Percentiles rank a stretch among this genome's conserved stretches.
Conservation (phyloP, 1,140 invertebrate species). For the Phenacoccus solenopsis region DNA sequence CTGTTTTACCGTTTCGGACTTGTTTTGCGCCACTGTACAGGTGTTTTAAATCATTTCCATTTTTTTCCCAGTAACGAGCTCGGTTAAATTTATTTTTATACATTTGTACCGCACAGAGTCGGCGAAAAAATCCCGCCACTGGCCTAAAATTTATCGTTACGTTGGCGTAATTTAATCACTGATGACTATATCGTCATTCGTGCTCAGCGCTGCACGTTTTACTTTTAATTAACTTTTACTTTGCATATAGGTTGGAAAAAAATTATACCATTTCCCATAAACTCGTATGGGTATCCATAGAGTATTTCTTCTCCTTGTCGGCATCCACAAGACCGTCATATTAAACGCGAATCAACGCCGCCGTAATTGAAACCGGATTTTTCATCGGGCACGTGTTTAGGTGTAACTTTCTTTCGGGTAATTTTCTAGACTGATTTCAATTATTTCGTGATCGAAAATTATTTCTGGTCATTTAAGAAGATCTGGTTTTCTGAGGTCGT, state of each 20-base stretch:
- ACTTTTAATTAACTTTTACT: constrained; percentile 3
- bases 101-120: not conserved
- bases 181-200: constrained; percentile 6
- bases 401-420: not conserved
- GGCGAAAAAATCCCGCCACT: not conserved
- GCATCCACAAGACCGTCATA: not conserved
- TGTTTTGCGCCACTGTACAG: constrained; percentile 8
- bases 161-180: not conserved
- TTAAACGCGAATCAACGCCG: not conserved
- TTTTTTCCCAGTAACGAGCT: constrained; percentile 4
- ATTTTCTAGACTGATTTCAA: not conserved
- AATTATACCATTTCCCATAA: not conserved
- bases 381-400: not conserved
- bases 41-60: constrained; percentile 10
- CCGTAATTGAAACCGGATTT: not conserved
- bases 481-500: no score
- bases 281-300: not conserved
- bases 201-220: not conserved
- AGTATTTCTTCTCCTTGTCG: not conserved
- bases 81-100: not conserved
- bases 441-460: constrained; percentile 3
- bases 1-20: constrained; percentile 12
- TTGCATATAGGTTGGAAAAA: not conserved
- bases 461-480: not conserved
- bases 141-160: constrained; percentile 3